Evolutionary conservation across 35 echinoderm and acorn worm genomes (phyloP), one percentile per base, ranked within the genome.

Genomic region (Anneissia japonica): DNA sequence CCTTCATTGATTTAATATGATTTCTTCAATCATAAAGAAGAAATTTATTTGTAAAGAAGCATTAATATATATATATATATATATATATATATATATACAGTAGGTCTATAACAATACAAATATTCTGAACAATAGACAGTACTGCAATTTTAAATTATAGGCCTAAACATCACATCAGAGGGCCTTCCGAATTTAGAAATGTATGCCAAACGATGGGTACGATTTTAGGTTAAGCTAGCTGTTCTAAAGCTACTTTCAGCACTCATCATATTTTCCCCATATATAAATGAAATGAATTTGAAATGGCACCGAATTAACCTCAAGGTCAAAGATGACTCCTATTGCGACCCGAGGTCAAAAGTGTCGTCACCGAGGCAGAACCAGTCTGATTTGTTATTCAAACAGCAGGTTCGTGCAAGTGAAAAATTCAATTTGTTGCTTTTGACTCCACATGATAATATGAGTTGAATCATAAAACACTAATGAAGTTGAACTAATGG

Each of bases 11-110:
- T n/a, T n/a, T n/a, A n/a, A n/a, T n/a, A n/a, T n/a, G n/a, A n/a
- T n/a, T n/a, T n/a, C n/a, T n/a, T n/a, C n/a, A n/a, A n/a, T n/a
- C n/a, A n/a, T n/a, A n/a, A n/a, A n/a, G n/a, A n/a, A n/a, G n/a
- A n/a, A n/a, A n/a, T n/a, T n/a, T n/a, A n/a, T n/a, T n/a, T n/a
- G n/a, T n/a, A n/a, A n/a, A n/a, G n/a, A 75, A 30, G 4, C 26
- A 9, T 75, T 30, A 30, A 75, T 75, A 75, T n/a, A 75, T 75
- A n/a, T 9, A 75, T 75, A 75, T 75, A 64, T 64, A 64, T 64
- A 64, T 64, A 64, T 64, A 64, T 64, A 64, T 64, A 64, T 64
- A 5, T 75, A 75, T 75, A n/a, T 75, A 5, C 4, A 75, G 4
- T 75, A 5, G 26, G 32, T 75, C 9, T 75, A n/a, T 75, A 75